Percentiles rank a stretch among this genome's conserved stretches.
Conservation (phyloP, 2,797 vertebrate genomes). For the Microtus californicus region DNA sequence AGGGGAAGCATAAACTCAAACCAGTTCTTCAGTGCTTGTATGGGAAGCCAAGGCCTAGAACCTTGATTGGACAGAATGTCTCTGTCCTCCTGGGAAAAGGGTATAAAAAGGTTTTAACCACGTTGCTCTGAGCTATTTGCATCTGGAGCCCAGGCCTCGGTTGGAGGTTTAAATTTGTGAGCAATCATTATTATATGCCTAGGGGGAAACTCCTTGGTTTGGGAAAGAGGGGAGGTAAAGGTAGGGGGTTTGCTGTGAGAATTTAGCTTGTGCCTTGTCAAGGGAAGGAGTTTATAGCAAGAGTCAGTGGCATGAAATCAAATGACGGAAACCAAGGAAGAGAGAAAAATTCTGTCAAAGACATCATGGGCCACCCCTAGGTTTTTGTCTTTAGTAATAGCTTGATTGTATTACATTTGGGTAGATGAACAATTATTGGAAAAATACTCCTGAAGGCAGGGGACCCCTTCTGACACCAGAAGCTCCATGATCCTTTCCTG, state of each 20-base stretch:
- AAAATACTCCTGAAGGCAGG: background rate
- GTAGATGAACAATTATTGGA: background rate
- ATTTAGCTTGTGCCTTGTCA: background rate
- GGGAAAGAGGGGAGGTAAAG: background rate
- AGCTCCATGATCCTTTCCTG: background rate
- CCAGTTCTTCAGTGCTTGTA: conserved; percentile 22
- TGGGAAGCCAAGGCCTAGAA: conserved; percentile 49
- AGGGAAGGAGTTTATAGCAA: conserved; percentile 7
- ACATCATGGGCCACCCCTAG: background rate
- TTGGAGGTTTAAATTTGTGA: conserved; percentile 66
- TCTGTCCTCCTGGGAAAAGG: conserved; percentile 66
- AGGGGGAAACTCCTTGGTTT: conserved; percentile 55
- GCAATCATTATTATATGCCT: conserved; percentile 56
- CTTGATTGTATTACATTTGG: background rate
- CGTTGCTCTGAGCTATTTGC: conserved; percentile 70
- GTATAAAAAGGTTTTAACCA: conserved; percentile 63
- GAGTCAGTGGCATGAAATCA: background rate
- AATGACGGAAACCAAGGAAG: background rate
- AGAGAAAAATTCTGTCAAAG: background rate
- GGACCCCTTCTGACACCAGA: background rate
- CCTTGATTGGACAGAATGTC: conserved; percentile 56
- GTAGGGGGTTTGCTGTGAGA: background rate
- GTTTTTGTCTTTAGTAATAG: background rate
- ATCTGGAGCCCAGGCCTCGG: conserved; percentile 73
- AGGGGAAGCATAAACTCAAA: conserved; percentile 47